Base-by-base conservation (phyloP, 2,888 invertebrate species). In the Agrenia bidenticulata region DNA sequence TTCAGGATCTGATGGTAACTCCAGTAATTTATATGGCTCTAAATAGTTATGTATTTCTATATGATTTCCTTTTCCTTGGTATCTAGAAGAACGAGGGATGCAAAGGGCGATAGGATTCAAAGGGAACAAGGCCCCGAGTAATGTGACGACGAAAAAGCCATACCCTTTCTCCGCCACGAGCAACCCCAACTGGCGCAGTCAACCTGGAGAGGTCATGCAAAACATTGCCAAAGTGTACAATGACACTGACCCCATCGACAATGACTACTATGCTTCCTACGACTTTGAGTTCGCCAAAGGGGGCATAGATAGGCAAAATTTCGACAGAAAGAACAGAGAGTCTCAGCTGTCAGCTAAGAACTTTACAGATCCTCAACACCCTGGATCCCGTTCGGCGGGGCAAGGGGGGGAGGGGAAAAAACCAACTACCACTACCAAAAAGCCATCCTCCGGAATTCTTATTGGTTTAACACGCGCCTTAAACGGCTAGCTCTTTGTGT, bases 251-350 rank as follows among this genome's bases (percentile, higher is more conserved):
- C 23, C 17, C 19, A 23, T 53, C 5, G 53, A 53, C 15, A 24
- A 53, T 7, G 53, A 53, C 23, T 53, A 53, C 53, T 53, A 53
- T 53, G 53, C 53, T 15, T 24, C 17, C 15, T 53, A 53, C 24
- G 53, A 53, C 53, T 53, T 53, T 53, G 53, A 53, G 23, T 53
- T 53, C 53, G 53, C 53, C 9, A 53, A 53, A 53, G 23, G 53
- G 17, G 24, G 24, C 11, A 7, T 23, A 2, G 5, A 21, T 9
- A 13, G 23, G 5, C 21, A 17, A 17, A 53, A 19, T 7, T 53
- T 53, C 23, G 23, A 53, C 7, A 39, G 39, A 15, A 39, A 39
- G 15, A 11, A 39, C 15, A 7, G 39, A 15, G 39, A 7, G 7
- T 39, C 7, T 39, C 39, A 39, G 15, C 39, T 11, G 15, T 7